Evolutionary conservation across 92 coral and sea anemone genomes (phyloP).

Genomic region (Palythoa caribaeorum): DNA sequence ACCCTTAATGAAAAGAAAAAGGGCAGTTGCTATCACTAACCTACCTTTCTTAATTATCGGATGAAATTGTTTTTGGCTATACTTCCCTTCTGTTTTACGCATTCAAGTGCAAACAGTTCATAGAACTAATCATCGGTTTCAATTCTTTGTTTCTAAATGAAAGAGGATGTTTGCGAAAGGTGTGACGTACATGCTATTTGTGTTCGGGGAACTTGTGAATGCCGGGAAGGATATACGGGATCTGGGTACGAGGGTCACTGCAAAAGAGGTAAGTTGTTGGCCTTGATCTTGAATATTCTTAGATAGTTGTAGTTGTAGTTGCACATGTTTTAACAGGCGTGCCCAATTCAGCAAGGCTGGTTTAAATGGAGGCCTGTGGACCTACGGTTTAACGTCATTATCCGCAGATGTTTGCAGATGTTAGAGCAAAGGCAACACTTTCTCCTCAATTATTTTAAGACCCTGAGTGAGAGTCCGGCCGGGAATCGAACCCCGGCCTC

Average conservation of each 20-base stretch:
- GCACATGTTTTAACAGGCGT: neutral
- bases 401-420: too few species aligned
- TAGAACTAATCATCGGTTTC: neutral
- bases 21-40: too few species aligned
- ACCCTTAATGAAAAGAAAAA: too few species aligned
- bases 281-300: neutral
- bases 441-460: too few species aligned
- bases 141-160: neutral
- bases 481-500: too few species aligned
- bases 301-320: neutral
- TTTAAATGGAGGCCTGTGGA: too few species aligned
- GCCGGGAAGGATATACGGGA: slow-evolving; percentile 10
- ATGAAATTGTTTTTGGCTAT: too few species aligned
- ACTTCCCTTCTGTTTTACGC: neutral
- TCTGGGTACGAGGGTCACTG: slow-evolving; percentile 29
- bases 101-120: neutral
- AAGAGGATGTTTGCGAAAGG: slow-evolving; percentile 10
- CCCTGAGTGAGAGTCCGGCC: too few species aligned
- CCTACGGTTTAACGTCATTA: too few species aligned
- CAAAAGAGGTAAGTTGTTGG: neutral
- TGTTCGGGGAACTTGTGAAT: slow-evolving; percentile 11
- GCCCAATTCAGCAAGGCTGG: neutral
- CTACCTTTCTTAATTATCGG: too few species aligned
- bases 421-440: too few species aligned
- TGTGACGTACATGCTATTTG: slow-evolving; percentile 29